These are phyloP conservation scores for Baryphthengus martii DNA, from an alignment of 2,113 vertebrate species.

Conservation along the genomic window DNA sequence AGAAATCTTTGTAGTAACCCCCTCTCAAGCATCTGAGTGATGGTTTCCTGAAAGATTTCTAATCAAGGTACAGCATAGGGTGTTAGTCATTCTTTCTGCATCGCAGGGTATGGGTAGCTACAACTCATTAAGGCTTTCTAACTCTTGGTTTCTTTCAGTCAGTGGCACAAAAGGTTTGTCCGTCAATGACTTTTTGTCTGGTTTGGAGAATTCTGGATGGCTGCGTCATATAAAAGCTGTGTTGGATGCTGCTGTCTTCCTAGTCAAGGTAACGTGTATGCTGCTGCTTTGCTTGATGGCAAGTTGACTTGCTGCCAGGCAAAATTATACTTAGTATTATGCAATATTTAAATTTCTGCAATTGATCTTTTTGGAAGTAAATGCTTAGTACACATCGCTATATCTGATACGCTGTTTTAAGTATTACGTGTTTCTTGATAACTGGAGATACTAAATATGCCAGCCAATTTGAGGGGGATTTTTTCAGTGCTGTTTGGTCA, in stretches of 20 bases:
- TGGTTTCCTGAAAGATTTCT: not conserved
- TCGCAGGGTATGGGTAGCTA: not conserved
- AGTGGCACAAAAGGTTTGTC: constrained; percentile 84
- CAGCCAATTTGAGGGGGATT: not conserved
- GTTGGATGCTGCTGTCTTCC: constrained; percentile 89
- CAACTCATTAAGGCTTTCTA: not conserved
- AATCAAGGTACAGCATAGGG: not conserved
- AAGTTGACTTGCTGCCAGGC: not conserved
- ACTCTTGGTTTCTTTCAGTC: constrained; percentile 74
- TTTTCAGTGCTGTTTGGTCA: not conserved
- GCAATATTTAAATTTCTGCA: not conserved
- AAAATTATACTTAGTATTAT: not conserved
- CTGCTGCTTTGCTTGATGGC: not conserved
- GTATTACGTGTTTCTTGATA: not conserved
- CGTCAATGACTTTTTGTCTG: constrained; percentile 88
- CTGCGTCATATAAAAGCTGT: constrained; percentile 93
- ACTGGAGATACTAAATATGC: not conserved
- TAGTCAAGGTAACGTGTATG: constrained; percentile 81
- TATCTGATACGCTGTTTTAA: not conserved
- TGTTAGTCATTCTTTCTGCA: not conserved
- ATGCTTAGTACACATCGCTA: not conserved
- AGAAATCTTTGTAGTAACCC: not conserved
- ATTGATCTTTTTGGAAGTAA: not conserved
- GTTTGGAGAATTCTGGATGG: constrained; percentile 92
- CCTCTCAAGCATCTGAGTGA: not conserved